phyloP scores from a whole-genome alignment of 2,113 vertebrate species.

The Ptilonorhynchus violaceus region DNA sequence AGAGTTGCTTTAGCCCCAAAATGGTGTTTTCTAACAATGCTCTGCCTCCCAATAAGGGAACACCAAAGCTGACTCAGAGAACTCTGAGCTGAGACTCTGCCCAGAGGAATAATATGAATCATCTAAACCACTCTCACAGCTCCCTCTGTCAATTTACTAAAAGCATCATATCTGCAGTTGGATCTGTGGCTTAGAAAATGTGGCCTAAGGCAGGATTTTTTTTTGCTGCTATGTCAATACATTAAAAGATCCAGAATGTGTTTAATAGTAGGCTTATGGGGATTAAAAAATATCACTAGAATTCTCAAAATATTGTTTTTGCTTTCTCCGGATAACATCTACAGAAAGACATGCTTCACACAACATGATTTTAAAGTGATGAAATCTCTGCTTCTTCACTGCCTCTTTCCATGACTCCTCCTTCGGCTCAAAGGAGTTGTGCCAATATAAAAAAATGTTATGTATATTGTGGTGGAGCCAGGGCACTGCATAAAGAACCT shows the following conservation, averaged over 20 bases:
- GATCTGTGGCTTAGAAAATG: conserved; percentile 33
- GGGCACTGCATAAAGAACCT: neutral
- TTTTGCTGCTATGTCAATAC: neutral
- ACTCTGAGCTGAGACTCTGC: neutral
- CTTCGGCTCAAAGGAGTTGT: neutral
- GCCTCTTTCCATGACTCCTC: neutral
- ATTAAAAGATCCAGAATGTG: neutral
- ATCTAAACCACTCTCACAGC: neutral
- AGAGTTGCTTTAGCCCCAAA: neutral
- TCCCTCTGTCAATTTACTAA: conserved; percentile 23
- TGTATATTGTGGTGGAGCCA: neutral
- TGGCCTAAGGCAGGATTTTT: neutral
- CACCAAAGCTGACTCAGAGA: conserved; percentile 32
- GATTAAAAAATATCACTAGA: neutral
- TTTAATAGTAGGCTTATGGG: neutral
- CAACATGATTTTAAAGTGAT: neutral
- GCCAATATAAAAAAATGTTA: neutral
- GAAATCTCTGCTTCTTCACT: neutral
- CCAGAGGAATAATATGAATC: conserved; percentile 35
- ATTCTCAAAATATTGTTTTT: neutral
- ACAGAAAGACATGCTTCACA: neutral
- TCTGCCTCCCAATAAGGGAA: neutral
- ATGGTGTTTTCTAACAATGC: neutral
- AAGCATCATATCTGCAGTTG: conserved; percentile 40
- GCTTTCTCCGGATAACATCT: neutral